Percentiles rank a stretch among this genome's conserved stretches.
Evolutionary conservation across 1,140 invertebrate genomes (phyloP).

Genomic region (Scaptomyza graminum): DNA sequence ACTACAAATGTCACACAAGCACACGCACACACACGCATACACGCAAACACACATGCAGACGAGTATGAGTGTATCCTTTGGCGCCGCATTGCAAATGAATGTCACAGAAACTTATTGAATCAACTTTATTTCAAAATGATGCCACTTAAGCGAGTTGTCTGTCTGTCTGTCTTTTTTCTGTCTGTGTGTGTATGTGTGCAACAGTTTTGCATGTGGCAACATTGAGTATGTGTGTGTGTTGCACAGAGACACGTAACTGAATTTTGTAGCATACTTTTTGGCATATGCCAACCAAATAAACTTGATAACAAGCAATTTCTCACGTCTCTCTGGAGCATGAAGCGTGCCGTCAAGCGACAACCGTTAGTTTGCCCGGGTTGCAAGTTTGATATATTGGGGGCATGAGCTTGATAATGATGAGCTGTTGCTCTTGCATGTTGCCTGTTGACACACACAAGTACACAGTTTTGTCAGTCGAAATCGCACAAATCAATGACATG

Average conservation of each 20-base stretch:
- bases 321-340: constrained; percentile 68
- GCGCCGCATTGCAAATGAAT: constrained; percentile 46
- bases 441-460: constrained; percentile 22
- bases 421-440: constrained; percentile 3
- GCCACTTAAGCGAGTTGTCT: constrained; percentile 64
- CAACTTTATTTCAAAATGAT: constrained; percentile 83
- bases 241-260: constrained; percentile 36
- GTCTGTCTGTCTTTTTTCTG: constrained; percentile 4
- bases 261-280: constrained; percentile 74
- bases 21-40: constrained; percentile 30
- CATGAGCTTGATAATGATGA: constrained; percentile 33
- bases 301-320: constrained; percentile 82
- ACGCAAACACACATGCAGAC: constrained; percentile 14
- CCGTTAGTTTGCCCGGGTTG: constrained; percentile 36
- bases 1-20: constrained; percentile 41
- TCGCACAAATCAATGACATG: constrained; percentile 33
- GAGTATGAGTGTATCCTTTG: constrained; percentile 27
- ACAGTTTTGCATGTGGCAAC: constrained; percentile 57
- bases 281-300: constrained; percentile 77
- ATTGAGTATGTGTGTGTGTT: constrained; percentile 4
- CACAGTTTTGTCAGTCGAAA: constrained; percentile 17
- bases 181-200: constrained; percentile 17
- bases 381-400: constrained; percentile 15
- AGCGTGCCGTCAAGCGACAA: constrained; percentile 51
- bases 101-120: constrained; percentile 75